Percentiles rank a stretch among this genome's conserved stretches.
Conservation (phyloP, 2,113 vertebrate genomes). For the Brachypteracias leptosomus region DNA sequence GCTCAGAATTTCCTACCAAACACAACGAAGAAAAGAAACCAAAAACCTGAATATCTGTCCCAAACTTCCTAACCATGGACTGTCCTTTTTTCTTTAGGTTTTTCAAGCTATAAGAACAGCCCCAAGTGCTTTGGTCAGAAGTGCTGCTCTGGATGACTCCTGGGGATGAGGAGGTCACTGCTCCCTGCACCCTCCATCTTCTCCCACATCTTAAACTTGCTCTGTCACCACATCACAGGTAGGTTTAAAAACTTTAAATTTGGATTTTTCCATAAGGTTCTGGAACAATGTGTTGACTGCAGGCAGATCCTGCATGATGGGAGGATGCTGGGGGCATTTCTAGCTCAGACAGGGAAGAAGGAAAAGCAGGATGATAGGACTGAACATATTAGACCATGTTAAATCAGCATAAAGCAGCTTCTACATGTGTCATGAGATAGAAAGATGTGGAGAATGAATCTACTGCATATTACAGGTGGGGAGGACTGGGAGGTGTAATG, state of each 20-base stretch:
- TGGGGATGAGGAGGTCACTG: not conserved
- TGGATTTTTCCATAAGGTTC: not conserved
- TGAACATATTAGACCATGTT: not conserved
- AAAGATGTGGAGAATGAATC: not conserved
- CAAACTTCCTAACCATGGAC: not conserved
- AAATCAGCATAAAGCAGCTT: not conserved
- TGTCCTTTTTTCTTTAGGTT: not conserved
- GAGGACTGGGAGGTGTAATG: not conserved
- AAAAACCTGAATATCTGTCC: not conserved
- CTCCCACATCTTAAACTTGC: not conserved
- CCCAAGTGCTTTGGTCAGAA: not conserved
- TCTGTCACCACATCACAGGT: not conserved
- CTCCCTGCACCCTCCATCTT: not conserved
- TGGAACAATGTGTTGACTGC: not conserved
- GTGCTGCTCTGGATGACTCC: not conserved
- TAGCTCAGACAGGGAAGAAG: not conserved
- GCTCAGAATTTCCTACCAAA: not conserved
- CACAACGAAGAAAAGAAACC: not conserved
- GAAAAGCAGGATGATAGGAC: not conserved
- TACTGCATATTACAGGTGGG: not conserved
- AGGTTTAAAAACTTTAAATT: not conserved
- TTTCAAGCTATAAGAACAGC: not conserved
- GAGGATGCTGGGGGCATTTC: not conserved
- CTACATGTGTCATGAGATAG: fast-evolving
- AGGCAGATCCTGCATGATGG: too few relatives aligned